Percentiles rank a stretch among this genome's conserved stretches.
Conservation (phyloP, 2,797 vertebrate genomes). For the Corythornis leucogaster region DNA sequence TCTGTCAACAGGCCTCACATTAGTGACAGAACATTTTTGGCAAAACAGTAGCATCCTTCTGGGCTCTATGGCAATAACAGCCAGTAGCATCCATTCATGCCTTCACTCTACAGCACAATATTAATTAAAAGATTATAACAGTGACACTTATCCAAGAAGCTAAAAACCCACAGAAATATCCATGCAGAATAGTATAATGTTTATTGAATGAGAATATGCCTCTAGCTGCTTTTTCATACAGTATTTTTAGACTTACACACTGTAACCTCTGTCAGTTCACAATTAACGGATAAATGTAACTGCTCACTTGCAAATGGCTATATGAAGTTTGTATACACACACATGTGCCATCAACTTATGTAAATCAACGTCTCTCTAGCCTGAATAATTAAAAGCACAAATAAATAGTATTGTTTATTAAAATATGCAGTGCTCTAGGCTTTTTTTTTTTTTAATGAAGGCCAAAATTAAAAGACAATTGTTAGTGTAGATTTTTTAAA, state of each 20-base stretch:
- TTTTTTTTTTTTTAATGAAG: background rate
- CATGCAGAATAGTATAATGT: constrained; percentile 37
- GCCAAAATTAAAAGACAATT: background rate
- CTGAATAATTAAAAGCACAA: constrained; percentile 17
- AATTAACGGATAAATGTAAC: constrained; percentile 37
- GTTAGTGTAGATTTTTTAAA: background rate
- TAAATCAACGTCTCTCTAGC: background rate
- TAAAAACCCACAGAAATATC: constrained; percentile 39
- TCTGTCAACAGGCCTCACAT: constrained; percentile 89
- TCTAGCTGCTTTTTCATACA: constrained; percentile 60
- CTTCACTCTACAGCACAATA: constrained; percentile 69
- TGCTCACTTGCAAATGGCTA: constrained; percentile 53
- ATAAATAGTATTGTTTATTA: background rate
- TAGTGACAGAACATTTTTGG: constrained; percentile 84
- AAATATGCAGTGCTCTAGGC: background rate
- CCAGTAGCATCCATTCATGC: constrained; percentile 76
- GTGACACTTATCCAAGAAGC: constrained; percentile 65
- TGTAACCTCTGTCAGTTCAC: constrained; percentile 54
- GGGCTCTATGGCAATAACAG: constrained; percentile 78
- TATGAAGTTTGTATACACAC: constrained; percentile 22
- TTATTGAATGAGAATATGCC: constrained; percentile 50
- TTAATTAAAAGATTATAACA: constrained; percentile 80
- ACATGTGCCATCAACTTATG: constrained; percentile 29
- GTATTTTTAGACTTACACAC: constrained; percentile 39
- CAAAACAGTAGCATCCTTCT: constrained; percentile 82